Evolutionary conservation across 2,888 invertebrate genomes (phyloP).

Genomic region (Lochmaea capreae): DNA sequence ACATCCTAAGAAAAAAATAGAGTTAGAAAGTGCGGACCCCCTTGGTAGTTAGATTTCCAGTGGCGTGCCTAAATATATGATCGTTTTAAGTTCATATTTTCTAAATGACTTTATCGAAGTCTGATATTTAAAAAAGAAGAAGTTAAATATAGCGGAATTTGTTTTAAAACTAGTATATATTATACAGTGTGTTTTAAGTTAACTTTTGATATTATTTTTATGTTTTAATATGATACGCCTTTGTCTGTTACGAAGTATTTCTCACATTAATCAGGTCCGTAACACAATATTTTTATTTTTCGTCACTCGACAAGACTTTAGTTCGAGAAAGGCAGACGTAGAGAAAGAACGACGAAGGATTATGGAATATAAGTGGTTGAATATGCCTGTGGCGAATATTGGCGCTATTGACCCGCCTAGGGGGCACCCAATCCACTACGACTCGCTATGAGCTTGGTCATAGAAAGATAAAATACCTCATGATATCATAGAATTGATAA

Average conservation of each 20-base stretch:
- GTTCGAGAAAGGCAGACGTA: conserved; percentile 7
- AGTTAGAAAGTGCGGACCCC: conserved; percentile 21
- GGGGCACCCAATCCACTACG: conserved; percentile 21
- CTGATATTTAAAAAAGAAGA: no score
- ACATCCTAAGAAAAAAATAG: conserved; percentile 10
- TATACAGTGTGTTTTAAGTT: no score
- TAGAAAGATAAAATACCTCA: conserved; percentile 12
- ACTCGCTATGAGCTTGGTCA: not conserved
- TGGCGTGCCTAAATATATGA: not conserved
- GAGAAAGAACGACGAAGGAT: not conserved
- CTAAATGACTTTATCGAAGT: no score
- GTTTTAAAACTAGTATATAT: no score
- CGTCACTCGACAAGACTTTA: not conserved
- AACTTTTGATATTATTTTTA: no score
- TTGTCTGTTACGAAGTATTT: conserved; percentile 12
- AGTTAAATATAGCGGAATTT: no score
- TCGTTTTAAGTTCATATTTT: no score
- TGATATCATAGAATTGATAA: conserved; percentile 5
- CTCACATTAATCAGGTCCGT: conserved; percentile 26
- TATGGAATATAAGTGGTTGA: conserved; percentile 4
- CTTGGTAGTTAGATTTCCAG: conserved; percentile 16
- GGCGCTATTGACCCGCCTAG: conserved; percentile 20
- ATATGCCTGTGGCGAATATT: conserved; percentile 13
- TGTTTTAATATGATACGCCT: not conserved
- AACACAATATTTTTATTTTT: conserved; percentile 17